Percentiles rank a stretch among this genome's conserved stretches.
These are phyloP conservation scores for Hermodice carunculata DNA, from an alignment of 2,888 invertebrate species.

Conservation along the genomic window DNA sequence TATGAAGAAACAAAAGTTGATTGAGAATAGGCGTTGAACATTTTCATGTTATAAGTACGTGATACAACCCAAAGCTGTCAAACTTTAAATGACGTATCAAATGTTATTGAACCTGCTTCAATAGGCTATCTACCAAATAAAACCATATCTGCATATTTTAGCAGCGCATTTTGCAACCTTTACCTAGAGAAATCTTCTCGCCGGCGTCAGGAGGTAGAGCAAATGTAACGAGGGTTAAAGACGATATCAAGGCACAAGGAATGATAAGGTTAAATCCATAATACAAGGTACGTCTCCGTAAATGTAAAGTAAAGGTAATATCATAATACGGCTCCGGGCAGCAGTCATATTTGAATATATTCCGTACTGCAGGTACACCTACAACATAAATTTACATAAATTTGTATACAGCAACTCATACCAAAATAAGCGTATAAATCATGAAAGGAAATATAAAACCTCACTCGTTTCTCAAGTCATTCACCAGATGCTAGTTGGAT, in stretches of 20 bases:
- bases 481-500: too few species aligned
- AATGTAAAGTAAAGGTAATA: slow-evolving; percentile 46
- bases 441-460: too few species aligned
- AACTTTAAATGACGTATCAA: too few species aligned
- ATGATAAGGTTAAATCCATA: slow-evolving; percentile 49
- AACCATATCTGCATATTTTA: too few species aligned
- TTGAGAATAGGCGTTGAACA: too few species aligned
- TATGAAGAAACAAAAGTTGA: too few species aligned
- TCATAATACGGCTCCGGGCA: slow-evolving; percentile 48
- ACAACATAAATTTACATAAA: background rate
- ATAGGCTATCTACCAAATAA: too few species aligned
- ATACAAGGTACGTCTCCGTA: slow-evolving; percentile 43
- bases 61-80: too few species aligned
- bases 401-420: background rate
- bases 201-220: slow-evolving; percentile 45
- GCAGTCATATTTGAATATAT: slow-evolving; percentile 40
- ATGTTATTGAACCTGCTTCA: too few species aligned
- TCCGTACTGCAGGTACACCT: slow-evolving; percentile 37
- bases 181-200: slow-evolving; percentile 47
- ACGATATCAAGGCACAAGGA: slow-evolving; percentile 47
- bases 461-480: too few species aligned
- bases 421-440: background rate
- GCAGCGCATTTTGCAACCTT: too few species aligned
- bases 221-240: slow-evolving; percentile 44
- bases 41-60: too few species aligned